Evolutionary conservation across 2,797 vertebrate species (phyloP).

Genomic region (Macroramphosus scolopax): DNA sequence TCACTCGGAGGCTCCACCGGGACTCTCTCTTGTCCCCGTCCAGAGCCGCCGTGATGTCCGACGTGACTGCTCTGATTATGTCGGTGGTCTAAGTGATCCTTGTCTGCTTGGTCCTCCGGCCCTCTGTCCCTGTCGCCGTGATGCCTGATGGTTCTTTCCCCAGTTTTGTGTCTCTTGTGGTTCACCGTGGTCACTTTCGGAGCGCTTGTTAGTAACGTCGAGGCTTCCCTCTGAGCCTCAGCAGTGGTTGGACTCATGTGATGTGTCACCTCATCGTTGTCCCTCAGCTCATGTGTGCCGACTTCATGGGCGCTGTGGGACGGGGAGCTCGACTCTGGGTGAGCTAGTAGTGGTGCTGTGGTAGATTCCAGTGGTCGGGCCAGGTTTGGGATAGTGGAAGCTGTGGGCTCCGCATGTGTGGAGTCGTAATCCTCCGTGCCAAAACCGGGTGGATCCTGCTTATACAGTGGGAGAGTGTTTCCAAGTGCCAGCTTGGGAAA

Average conservation of each 20-base stretch:
- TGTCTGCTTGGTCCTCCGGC: constrained; percentile 7
- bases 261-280: constrained; percentile 35
- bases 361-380: constrained; percentile 52
- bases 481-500: constrained; percentile 45
- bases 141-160: constrained; percentile 31
- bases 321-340: constrained; percentile 37
- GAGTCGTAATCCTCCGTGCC: constrained; percentile 74
- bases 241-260: constrained; percentile 26
- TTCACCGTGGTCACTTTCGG: constrained; percentile 35
- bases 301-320: constrained; percentile 39
- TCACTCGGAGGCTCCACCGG: constrained; percentile 8
- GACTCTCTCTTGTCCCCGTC: constrained; percentile 17
- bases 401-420: constrained; percentile 43
- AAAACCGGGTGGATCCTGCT: constrained; percentile 57
- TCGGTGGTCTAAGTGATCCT: constrained; percentile 31
- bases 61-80: constrained; percentile 21
- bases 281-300: constrained; percentile 53
- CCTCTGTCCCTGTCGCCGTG: constrained; percentile 35
- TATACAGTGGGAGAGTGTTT: constrained; percentile 68
- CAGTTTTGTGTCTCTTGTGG: constrained; percentile 33
- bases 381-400: constrained; percentile 43
- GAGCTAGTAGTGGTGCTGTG: constrained; percentile 10
- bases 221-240: constrained; percentile 32
- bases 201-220: constrained; percentile 26
- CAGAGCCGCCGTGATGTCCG: constrained; percentile 8